Evolutionary conservation across 2,797 vertebrate genomes (phyloP).

Genomic region (Enteromius unitaeniatus): DNA sequence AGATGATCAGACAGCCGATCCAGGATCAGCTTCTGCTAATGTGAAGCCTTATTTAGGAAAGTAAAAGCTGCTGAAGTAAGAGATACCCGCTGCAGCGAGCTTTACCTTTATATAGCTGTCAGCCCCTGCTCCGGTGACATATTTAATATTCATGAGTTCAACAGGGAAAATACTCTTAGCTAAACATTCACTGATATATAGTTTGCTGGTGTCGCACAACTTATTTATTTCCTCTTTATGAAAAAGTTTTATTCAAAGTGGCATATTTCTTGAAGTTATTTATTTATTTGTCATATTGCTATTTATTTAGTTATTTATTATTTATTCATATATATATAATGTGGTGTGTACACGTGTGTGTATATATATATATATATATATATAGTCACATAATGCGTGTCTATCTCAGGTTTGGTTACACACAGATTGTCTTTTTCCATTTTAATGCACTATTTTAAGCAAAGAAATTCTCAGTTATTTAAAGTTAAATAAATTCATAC

Average conservation of each 20-base stretch:
- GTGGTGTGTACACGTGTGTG: conserved; percentile 14
- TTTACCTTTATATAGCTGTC: conserved; percentile 20
- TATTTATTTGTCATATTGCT: conserved; percentile 34
- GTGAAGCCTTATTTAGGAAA: background rate
- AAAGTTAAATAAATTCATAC: conserved; percentile 41
- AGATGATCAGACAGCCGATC: background rate
- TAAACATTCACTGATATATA: conserved; percentile 4
- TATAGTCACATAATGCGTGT: conserved; percentile 30
- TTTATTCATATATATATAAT: conserved; percentile 54
- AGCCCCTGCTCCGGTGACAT: background rate
- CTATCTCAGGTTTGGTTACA: conserved; percentile 44
- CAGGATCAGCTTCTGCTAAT: background rate
- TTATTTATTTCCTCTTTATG: conserved; percentile 60
- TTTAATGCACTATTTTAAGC: conserved; percentile 30
- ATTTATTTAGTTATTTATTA: conserved; percentile 60
- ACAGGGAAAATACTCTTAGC: conserved; percentile 9
- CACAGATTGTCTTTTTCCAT: conserved; percentile 32
- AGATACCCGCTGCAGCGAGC: background rate
- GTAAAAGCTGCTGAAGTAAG: background rate
- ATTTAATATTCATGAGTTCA: conserved; percentile 34
- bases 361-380: conserved; percentile 16
- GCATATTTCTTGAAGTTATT: conserved; percentile 58
- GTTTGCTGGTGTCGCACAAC: conserved; percentile 11
- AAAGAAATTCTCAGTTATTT: background rate
- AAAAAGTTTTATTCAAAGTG: conserved; percentile 56